Evolutionary conservation across 2,797 vertebrate genomes (phyloP).

Genomic region (Sparus aurata): DNA sequence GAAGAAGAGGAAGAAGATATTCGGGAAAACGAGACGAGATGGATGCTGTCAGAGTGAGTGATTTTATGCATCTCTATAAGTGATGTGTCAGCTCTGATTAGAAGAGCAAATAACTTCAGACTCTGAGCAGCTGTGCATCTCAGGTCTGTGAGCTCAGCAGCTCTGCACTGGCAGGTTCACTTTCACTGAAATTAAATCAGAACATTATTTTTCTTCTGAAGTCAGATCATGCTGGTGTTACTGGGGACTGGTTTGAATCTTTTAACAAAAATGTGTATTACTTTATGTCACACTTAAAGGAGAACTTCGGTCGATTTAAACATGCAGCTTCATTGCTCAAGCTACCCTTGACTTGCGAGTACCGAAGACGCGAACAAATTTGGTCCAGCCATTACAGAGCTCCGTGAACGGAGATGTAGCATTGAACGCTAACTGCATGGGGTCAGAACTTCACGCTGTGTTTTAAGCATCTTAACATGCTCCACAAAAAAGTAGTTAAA

Average conservation of each 20-base stretch:
- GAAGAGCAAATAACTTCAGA: constrained; percentile 17
- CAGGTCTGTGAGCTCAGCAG: constrained; percentile 25
- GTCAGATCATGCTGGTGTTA: not conserved
- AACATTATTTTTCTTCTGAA: not conserved
- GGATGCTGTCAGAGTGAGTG: constrained; percentile 11
- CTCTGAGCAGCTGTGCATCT: constrained; percentile 21
- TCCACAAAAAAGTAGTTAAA: no score
- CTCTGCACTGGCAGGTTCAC: not conserved
- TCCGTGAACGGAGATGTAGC: no score
- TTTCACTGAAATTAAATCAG: constrained; percentile 18
- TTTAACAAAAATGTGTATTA: not conserved
- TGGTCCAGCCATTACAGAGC: no score
- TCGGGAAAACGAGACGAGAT: not conserved
- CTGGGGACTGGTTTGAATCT: not conserved
- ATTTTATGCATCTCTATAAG: constrained; percentile 25
- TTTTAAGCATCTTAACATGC: no score
- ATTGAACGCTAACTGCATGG: no score
- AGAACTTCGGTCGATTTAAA: no score
- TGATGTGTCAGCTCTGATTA: constrained; percentile 34
- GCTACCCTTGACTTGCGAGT: no score
- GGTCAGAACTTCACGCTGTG: no score
- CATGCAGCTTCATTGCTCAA: no score
- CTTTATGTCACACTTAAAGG: not conserved
- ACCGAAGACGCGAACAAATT: no score
- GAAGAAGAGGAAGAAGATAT: not conserved